Evolutionary conservation across 2,797 vertebrate species (phyloP), one percentile per base, ranked within the genome.

Genomic region (Amblyraja radiata): DNA sequence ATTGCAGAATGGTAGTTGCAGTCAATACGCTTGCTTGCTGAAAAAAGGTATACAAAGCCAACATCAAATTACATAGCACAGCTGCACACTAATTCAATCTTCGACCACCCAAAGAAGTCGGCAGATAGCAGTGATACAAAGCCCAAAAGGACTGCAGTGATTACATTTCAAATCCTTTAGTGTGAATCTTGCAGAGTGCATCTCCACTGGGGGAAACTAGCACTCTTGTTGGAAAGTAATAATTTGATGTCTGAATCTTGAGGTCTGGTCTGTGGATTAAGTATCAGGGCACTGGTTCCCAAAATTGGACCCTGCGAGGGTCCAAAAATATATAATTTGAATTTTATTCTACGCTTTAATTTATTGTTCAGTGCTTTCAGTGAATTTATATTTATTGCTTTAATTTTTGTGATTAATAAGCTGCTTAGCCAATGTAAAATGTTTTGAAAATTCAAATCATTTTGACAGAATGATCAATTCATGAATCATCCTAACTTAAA

Each of bases 1-100:
- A 88, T 68, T 88, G 61, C 28, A 68, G 61, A 68, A 68, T 68
- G 21, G 84, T 68, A 88, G 84, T 63, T 32, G n/a, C 63, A 88
- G 84, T 68, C 84, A 88, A 88, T 88, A 36, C 36, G 68, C 61
- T 36, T 32, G 83, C 58, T n/a, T 63, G 58, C 58, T 86, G 83
- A 63, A n/a, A 65, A 84, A 84, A 86, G 83, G 84, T 88, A 28
- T n/a, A 32, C 28, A 68, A 63, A 88, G 84, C 61, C 84, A 32
- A 68, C 84, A 88, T 68, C 84, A 88, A 65, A 88, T 65, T 88
- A 88, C 21, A 36, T 46, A 88, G 84, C 84, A 65, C 84, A 88
- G 84, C 61, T 88, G n/a, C 84, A 88, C 61, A 18, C 84, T 88
- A 68, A 88, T 68, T 88, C 84, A 88, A 65, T 68, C 84, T 65